Evolutionary conservation across 2,797 vertebrate species (phyloP).

Genomic region (Neosilurus hyrtlii): DNA sequence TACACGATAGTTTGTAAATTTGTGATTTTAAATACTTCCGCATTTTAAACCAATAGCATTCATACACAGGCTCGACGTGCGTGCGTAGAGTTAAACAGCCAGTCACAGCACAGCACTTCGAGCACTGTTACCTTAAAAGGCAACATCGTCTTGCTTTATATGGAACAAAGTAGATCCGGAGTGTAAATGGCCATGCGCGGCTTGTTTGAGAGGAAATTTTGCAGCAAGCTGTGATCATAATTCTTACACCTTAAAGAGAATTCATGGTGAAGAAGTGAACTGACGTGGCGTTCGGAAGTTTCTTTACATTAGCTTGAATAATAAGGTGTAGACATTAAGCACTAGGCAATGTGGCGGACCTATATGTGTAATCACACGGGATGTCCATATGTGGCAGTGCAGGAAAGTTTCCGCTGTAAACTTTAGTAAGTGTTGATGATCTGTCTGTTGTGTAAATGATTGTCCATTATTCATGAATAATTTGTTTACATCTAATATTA

Average conservation of each 20-base stretch:
- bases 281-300: too few species aligned
- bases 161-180: conserved; percentile 73
- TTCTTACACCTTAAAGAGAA: background rate
- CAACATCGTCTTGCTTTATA: conserved; percentile 85
- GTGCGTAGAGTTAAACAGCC: conserved; percentile 44
- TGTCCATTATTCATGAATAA: background rate
- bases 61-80: background rate
- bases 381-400: conserved; percentile 64
- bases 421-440: conserved; percentile 41
- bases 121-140: conserved; percentile 84
- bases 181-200: conserved; percentile 21
- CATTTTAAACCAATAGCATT: background rate
- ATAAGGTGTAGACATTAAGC: rapidly evolving
- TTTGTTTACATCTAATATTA: background rate
- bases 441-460: background rate
- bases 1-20: background rate
- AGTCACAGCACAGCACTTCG: conserved; percentile 71
- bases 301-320: rapidly evolving
- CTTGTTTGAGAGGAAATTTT: background rate
- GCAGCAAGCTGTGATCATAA: too few species aligned
- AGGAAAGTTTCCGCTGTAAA: conserved; percentile 61
- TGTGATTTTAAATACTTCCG: background rate
- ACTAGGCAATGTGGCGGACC: conserved; percentile 58
- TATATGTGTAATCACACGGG: background rate
- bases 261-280: background rate